Evolutionary conservation across 2,888 invertebrate species (phyloP).

Genomic region (Perizoma affinitatum): DNA sequence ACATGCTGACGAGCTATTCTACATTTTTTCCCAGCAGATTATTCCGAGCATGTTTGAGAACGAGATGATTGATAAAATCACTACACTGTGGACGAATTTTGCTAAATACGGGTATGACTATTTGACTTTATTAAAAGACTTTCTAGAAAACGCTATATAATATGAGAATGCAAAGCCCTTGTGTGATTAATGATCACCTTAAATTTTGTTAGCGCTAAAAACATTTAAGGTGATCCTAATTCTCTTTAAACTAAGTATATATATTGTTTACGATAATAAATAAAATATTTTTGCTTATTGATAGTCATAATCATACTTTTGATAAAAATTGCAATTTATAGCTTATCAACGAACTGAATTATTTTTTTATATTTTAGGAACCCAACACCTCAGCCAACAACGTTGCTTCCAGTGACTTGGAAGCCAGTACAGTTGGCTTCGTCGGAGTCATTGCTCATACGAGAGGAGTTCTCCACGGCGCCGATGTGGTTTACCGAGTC

Average conservation of each 20-base stretch:
- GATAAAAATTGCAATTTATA: too few species aligned
- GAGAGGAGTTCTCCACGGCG: slow-evolving; percentile 47
- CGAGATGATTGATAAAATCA: slow-evolving; percentile 60
- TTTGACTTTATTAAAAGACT: not conserved
- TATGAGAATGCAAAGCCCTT: too few species aligned
- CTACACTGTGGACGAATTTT: slow-evolving; percentile 71
- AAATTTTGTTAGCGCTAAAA: too few species aligned
- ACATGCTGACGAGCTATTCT: slow-evolving; percentile 70
- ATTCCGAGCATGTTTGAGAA: slow-evolving; percentile 53
- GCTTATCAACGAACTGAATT: not conserved
- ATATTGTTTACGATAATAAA: too few species aligned
- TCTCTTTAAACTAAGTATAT: too few species aligned
- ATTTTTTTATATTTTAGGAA: slow-evolving; percentile 50
- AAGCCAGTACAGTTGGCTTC: slow-evolving; percentile 42
- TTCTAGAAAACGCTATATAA: too few species aligned
- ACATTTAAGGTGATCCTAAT: too few species aligned
- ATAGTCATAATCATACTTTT: too few species aligned
- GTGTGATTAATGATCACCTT: too few species aligned
- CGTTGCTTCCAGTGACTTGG: slow-evolving; percentile 59
- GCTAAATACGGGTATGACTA: slow-evolving; percentile 66
- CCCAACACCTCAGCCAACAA: slow-evolving; percentile 59
- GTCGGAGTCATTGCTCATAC: slow-evolving; percentile 58
- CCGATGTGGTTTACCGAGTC: slow-evolving; percentile 61
- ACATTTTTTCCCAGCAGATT: slow-evolving; percentile 60
- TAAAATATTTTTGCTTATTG: too few species aligned